These are phyloP conservation scores for Gasterosteus aculeatus DNA, from an alignment of 2,113 vertebrate species.

Conservation along the genomic window DNA sequence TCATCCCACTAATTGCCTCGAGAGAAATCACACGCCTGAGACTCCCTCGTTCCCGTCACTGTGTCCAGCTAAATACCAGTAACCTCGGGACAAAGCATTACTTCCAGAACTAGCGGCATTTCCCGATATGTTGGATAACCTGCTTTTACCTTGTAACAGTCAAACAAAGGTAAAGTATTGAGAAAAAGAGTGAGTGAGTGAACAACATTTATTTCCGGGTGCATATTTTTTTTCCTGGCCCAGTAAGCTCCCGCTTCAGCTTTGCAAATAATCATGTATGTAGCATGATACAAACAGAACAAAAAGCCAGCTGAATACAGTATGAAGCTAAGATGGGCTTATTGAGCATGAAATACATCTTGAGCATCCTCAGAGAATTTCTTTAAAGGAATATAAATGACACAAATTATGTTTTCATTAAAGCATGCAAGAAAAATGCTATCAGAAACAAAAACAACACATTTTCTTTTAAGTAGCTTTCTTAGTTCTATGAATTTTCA, in stretches of 20 bases:
- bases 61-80: constrained; percentile 16
- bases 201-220: not conserved
- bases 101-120: not conserved
- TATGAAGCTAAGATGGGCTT: not conserved
- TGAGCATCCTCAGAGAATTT: not conserved
- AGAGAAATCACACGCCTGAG: constrained; percentile 16
- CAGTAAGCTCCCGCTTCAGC: not conserved
- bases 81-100: not conserved
- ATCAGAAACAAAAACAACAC: constrained; percentile 3
- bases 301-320: not conserved
- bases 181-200: not conserved
- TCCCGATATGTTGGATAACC: not conserved
- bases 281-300: not conserved
- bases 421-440: constrained; percentile 8
- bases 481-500: not conserved
- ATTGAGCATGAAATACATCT: not conserved
- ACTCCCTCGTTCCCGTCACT: constrained; percentile 23
- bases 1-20: constrained; percentile 25
- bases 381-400: constrained; percentile 9
- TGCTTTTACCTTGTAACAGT: not conserved
- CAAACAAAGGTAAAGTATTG: not conserved
- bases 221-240: not conserved
- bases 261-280: not conserved
- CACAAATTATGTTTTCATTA: constrained; percentile 1
- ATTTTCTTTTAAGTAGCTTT: not conserved